phyloP scores from a whole-genome alignment of 2,113 vertebrate genomes.

The Gallinago jamesoni region DNA sequence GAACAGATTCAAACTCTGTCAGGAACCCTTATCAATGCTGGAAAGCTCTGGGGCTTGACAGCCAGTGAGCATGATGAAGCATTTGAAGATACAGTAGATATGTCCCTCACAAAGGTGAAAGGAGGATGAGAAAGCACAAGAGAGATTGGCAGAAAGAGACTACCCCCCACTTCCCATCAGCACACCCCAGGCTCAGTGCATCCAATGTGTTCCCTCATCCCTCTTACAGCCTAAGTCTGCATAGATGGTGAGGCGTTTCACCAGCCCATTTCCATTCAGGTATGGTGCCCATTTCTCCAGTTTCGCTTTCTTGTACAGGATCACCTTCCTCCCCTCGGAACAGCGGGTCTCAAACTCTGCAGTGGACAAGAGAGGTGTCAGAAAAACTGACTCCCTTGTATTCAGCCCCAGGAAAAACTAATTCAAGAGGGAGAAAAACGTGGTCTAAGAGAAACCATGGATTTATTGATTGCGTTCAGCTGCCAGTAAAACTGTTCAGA shows the following conservation, averaged over 20 bases:
- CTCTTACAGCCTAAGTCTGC: slow-evolving; percentile 82
- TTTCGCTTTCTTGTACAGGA: slow-evolving; percentile 78
- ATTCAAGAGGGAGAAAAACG: background rate
- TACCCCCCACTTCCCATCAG: background rate
- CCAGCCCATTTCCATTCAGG: slow-evolving; percentile 76
- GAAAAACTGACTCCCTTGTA: background rate
- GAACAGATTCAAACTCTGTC: background rate
- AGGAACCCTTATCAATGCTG: background rate
- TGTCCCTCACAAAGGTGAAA: background rate
- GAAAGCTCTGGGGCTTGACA: background rate
- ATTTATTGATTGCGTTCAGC: background rate
- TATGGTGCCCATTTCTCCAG: slow-evolving; percentile 83
- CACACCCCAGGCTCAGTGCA: background rate
- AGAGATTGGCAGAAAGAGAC: background rate
- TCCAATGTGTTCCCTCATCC: background rate
- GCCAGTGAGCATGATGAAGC: fast-evolving
- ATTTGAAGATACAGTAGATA: background rate
- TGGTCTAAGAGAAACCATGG: background rate
- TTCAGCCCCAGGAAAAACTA: background rate
- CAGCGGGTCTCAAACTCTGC: slow-evolving; percentile 84
- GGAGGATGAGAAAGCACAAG: background rate
- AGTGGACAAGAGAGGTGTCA: background rate
- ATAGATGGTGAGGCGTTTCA: slow-evolving; percentile 79
- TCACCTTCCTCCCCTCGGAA: slow-evolving; percentile 77
- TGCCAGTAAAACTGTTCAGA: background rate